Evolutionary conservation across 2,113 vertebrate genomes (phyloP), one percentile per base, ranked within the genome.

Genomic region (Phalacrocorax carbo): DNA sequence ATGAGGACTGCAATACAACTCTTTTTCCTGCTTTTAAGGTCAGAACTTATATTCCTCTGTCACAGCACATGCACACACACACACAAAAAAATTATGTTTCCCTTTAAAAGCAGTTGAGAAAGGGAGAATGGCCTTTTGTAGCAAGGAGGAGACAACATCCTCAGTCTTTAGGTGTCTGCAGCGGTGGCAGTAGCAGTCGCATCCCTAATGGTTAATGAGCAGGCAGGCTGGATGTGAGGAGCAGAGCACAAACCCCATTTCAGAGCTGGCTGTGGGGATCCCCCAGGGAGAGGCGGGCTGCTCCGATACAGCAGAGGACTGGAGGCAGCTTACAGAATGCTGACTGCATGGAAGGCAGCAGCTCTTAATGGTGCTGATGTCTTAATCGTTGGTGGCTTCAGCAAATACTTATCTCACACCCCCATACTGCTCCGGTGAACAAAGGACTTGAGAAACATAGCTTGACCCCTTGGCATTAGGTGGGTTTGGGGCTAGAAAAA

Each of bases 181-280:
- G 86, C 36, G 4, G 51, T 69, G 89, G 86, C 72, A 55, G 83
- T 18, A 36, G 65, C 82, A 17, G 62, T 68, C 19, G 5, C 60
- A 57, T 94, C 92, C 55, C 26, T 2, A 46, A 22, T 89, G 92
- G 96, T 94, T 77, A 93, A 96, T 48, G 90, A 92, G 81, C 32
- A 52, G 69, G 65, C 79, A 46, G 69, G 85, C 71, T 52, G 87
- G 81, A 3, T 76, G 76, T 44, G 52, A 91, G 95, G 78, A 90
- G 72, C 69, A 11, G 89, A 88, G 70, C 92, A 25, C 19, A 51
- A 66, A 52, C 70, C 57, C 49, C 1, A 0, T 26, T 30, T 61
- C 73, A n/a, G 73, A 77, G 71, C 71, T 89, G 86, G 61, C 88
- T 65, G 13, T n/a, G 79, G 86, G 76, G 54, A 75, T 92, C 60